phyloP scores from a whole-genome alignment of 2,888 invertebrate genomes.

The Itoplectis maculator region DNA sequence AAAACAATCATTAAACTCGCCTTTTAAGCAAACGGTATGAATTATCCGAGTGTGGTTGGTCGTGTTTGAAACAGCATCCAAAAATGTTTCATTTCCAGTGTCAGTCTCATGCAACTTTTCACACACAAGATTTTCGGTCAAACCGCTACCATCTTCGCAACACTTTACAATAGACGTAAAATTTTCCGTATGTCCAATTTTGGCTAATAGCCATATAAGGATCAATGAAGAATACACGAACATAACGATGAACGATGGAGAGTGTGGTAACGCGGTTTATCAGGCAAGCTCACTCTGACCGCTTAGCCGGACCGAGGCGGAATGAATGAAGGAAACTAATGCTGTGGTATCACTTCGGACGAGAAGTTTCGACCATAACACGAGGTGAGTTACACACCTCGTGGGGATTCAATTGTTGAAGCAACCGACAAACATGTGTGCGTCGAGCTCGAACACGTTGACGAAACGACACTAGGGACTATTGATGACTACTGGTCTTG shows the following conservation, averaged over 20 bases:
- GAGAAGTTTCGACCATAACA: conserved; percentile 7
- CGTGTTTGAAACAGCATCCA: conserved; percentile 21
- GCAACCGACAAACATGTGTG: conserved; percentile 1
- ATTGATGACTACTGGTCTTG: conserved; percentile 1
- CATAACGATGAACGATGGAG: conserved; percentile 55
- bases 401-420: conserved; percentile 23
- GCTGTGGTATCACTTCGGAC: conserved; percentile 7
- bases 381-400: conserved; percentile 31
- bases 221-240: conserved; percentile 41
- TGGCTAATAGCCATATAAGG: conserved; percentile 12
- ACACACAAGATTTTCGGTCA: conserved; percentile 69
- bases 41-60: conserved; percentile 60
- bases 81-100: conserved; percentile 19
- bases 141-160: conserved; percentile 61
- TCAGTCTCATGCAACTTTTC: conserved; percentile 21
- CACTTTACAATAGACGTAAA: conserved; percentile 59
- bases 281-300: conserved; percentile 29
- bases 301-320: conserved; percentile 15
- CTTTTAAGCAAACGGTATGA: conserved; percentile 63
- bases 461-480: conserved; percentile 14
- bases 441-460: conserved; percentile 13
- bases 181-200: conserved; percentile 36
- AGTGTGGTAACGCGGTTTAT: conserved; percentile 43
- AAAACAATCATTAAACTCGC: conserved; percentile 57
- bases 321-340: conserved; percentile 8